Conservation (phyloP, 2,113 vertebrate genomes). For the Abramis brama region DNA sequence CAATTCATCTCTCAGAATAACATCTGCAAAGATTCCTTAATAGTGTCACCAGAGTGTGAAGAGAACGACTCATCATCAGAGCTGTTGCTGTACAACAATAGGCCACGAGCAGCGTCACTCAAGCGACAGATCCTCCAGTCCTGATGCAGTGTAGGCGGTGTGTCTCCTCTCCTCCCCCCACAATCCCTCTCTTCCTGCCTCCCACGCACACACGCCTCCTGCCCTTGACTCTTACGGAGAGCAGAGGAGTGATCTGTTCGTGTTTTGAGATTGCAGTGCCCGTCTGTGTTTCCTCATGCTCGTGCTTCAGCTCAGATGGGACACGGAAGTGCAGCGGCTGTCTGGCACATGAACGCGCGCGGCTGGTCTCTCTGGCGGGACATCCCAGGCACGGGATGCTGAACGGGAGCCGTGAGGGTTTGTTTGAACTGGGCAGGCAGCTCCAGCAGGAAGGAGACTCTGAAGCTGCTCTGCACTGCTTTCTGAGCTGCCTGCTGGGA, state of each 20-base stretch:
- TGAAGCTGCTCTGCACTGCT: constrained; percentile 80
- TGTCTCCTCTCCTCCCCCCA: not conserved
- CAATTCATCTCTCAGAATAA: not conserved
- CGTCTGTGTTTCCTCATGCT: constrained; percentile 50
- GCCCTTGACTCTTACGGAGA: constrained; percentile 54
- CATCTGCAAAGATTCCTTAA: not conserved
- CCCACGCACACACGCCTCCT: constrained; percentile 48
- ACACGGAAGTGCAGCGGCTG: constrained; percentile 55
- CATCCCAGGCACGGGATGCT: constrained; percentile 77
- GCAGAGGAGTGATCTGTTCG: constrained; percentile 41
- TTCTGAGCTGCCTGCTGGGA: constrained; percentile 80
- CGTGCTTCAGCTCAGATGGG: constrained; percentile 71
- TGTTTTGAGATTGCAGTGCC: not conserved
- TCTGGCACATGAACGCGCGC: constrained; percentile 38
- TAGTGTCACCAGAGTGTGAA: not conserved
- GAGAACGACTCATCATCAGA: not conserved
- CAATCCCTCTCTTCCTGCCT: constrained; percentile 26
- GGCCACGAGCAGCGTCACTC: constrained; percentile 26
- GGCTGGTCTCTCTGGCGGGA: constrained; percentile 45
- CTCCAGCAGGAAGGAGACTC: constrained; percentile 82
- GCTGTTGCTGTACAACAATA: not conserved
- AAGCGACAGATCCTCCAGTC: constrained; percentile 21
- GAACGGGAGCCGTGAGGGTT: constrained; percentile 79
- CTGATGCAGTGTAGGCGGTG: constrained; percentile 41
- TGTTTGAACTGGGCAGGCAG: constrained; percentile 82